phyloP scores from a whole-genome alignment of 23 tunicate species.

The Ascidia mentula region DNA sequence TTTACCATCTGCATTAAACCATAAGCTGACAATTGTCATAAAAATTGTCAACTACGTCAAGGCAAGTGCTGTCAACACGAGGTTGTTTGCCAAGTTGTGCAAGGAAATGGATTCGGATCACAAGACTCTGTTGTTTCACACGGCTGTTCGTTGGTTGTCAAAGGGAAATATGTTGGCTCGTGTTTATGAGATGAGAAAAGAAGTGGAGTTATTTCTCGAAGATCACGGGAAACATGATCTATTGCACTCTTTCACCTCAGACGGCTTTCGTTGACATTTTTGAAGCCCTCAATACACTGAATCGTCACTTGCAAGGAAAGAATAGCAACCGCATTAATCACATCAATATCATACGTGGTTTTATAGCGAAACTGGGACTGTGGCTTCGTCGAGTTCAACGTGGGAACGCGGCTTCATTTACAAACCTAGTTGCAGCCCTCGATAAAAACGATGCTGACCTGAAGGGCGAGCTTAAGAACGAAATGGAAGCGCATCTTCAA shows the following conservation, averaged over 20 bases:
- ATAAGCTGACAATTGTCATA: conserved; percentile 53
- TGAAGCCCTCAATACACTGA: conserved; percentile 38
- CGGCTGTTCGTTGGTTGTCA: conserved; percentile 25
- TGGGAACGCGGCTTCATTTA: conserved; percentile 42
- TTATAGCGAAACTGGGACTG: conserved; percentile 48
- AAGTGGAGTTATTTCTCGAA: conserved; percentile 28
- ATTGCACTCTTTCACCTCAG: conserved; percentile 27
- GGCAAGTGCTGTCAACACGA: conserved; percentile 38
- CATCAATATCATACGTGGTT: conserved; percentile 35
- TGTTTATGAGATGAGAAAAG: conserved; percentile 45
- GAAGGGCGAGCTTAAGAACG: conserved; percentile 21
- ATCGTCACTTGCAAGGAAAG: conserved; percentile 46
- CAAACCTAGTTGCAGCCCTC: conserved; percentile 26
- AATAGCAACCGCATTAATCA: conserved; percentile 39
- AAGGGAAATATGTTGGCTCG: conserved; percentile 38
- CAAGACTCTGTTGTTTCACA: conserved; percentile 41
- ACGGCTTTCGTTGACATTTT: conserved; percentile 52
- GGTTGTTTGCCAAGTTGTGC: conserved; percentile 51
- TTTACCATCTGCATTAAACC: conserved; percentile 46
- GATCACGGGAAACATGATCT: conserved; percentile 36
- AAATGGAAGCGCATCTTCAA: conserved; percentile 36
- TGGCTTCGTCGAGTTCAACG: conserved; percentile 26
- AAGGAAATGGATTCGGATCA: conserved; percentile 57
- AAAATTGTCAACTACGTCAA: conserved; percentile 63
- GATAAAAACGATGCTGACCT: conserved; percentile 2